phyloP scores from a whole-genome alignment of 2,113 vertebrate genomes.

The Heteronetta atricapilla region DNA sequence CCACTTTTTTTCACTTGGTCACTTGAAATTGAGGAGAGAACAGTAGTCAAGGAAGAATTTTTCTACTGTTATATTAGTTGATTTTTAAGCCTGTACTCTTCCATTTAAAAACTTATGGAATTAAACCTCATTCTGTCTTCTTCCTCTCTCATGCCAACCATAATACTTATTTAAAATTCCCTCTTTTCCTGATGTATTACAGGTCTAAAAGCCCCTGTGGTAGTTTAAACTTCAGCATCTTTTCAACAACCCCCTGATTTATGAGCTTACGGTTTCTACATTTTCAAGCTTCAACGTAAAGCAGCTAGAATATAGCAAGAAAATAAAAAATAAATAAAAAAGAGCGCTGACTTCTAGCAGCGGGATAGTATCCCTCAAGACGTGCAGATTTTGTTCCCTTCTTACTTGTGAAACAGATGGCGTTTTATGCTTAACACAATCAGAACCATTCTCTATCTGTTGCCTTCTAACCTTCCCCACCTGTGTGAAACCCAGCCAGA shows the following conservation, averaged over 20 bases:
- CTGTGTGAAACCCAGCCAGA: constrained; percentile 89
- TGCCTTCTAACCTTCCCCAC: constrained; percentile 89
- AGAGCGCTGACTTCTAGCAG: constrained; percentile 24
- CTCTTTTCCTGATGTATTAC: constrained; percentile 32
- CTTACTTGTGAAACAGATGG: constrained; percentile 87
- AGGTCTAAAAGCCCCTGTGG: neutral
- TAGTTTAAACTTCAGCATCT: constrained; percentile 42
- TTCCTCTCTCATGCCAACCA: constrained; percentile 26
- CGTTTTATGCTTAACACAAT: constrained; percentile 92
- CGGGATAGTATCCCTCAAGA: constrained; percentile 36
- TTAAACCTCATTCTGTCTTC: constrained; percentile 33
- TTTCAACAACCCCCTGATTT: constrained; percentile 61
- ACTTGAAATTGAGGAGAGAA: neutral
- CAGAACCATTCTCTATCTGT: constrained; percentile 87
- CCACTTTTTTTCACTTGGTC: neutral
- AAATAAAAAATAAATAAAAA: constrained; percentile 59
- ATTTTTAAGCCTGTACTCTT: neutral
- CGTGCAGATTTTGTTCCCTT: constrained; percentile 37
- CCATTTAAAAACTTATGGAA: constrained; percentile 24
- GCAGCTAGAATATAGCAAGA: neutral
- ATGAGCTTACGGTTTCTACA: constrained; percentile 31
- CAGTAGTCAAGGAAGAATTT: neutral
- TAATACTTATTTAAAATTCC: constrained; percentile 50
- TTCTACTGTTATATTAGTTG: neutral
- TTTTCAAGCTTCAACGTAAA: neutral